phyloP scores from a whole-genome alignment of 2,113 vertebrate species.

The Phyllopteryx taeniolatus region DNA sequence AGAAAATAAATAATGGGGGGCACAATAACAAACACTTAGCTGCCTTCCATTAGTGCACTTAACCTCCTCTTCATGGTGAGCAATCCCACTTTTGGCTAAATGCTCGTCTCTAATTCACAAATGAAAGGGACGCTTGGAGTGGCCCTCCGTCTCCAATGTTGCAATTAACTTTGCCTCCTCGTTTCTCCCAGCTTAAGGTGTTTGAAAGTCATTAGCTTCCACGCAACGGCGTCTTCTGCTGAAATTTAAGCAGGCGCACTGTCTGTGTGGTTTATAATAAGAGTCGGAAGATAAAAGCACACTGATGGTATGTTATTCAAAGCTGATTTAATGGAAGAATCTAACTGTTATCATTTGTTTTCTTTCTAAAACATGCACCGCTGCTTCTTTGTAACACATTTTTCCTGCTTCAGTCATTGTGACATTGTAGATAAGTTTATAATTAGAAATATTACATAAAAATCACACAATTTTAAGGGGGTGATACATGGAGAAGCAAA shows the following conservation, averaged over 20 bases:
- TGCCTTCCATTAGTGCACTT: constrained; percentile 70
- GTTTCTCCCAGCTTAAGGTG: constrained; percentile 79
- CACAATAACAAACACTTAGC: constrained; percentile 70
- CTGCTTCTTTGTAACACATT: background rate
- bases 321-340: constrained; percentile 78
- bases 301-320: constrained; percentile 79
- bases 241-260: constrained; percentile 80
- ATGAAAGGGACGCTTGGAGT: constrained; percentile 86
- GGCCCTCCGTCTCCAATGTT: constrained; percentile 90
- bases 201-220: constrained; percentile 87
- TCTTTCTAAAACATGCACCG: constrained; percentile 5
- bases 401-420: background rate
- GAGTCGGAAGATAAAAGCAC: constrained; percentile 79
- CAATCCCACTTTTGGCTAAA: constrained; percentile 66
- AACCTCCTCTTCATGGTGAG: constrained; percentile 64
- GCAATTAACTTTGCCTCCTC: constrained; percentile 88
- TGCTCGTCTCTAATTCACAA: constrained; percentile 87
- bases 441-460: background rate
- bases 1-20: constrained; percentile 54
- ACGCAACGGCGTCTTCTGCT: constrained; percentile 77
- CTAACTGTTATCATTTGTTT: constrained; percentile 51
- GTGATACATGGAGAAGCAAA: too few relatives aligned
- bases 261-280: constrained; percentile 80
- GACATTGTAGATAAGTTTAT: background rate
- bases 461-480: background rate